Evolutionary conservation across 2,888 invertebrate species (phyloP), one percentile per base, ranked within the genome.

Genomic region (Stictocephala bisonia): DNA sequence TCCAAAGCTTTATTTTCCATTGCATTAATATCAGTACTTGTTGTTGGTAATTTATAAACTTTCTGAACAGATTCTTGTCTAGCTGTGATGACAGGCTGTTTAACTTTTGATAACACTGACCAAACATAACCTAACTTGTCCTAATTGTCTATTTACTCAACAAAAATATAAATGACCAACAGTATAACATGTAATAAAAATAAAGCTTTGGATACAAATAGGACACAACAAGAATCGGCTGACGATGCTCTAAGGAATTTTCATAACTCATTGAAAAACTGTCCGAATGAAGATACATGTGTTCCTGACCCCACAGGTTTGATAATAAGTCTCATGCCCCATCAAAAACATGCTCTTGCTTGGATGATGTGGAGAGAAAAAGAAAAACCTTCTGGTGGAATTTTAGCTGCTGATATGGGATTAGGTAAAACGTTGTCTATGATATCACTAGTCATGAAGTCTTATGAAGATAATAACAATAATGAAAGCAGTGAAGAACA

Each of bases 321-420:
- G 0, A 87, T 85, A 80, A 86, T 93, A 0, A 76, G 84, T 7
- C 85, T 97, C 2, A 92, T 96, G 92, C 85, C 87, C 9, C 96
- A 97, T 84, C 97, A 97, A 83, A 87, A 89, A 77, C 90, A 93
- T 80, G 97, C 95, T 0, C 84, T 98, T 0, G 89, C 92, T 11
- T 98, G 97, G 97, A 86, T 98, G 80, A 81, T 87, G 20, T 97
- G 96, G 96, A 85, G 97, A 20, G 98, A 98, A 85, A 86, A 86
- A n/a, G 93, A 95, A 83, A 90, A 90, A 67, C 93, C 94, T 0
- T 85, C 90, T 35, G 96, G 96, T 0, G 97, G 97, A 13, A 93
- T 97, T 78, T 44, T 71, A 82, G 93, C 92, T 70, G 93, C 93
- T 82, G 93, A 93, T 82, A 93, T 93, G 93, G 93, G 93, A 56